Conservation (phyloP, 2,113 vertebrate species). For the Ascaphus truei region DNA sequence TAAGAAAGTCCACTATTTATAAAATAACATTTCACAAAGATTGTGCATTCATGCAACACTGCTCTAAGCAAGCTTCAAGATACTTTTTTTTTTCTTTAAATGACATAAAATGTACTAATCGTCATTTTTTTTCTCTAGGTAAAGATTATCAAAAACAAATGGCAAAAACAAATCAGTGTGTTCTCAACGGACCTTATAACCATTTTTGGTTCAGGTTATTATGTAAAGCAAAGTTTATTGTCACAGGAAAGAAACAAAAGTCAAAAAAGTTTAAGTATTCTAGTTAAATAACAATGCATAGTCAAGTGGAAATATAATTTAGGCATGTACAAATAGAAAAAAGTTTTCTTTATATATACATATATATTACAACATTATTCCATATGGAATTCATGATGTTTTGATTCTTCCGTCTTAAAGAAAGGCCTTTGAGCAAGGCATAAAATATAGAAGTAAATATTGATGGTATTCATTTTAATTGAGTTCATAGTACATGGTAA, state of each 20-base stretch:
- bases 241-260: background rate
- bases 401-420: background rate
- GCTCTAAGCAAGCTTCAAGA: background rate
- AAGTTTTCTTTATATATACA: conserved; percentile 18
- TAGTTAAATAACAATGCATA: conserved; percentile 16
- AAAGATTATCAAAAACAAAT: background rate
- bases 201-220: too few species aligned
- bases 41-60: background rate
- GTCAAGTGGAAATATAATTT: conserved; percentile 27
- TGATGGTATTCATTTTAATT: background rate
- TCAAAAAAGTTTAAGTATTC: background rate
- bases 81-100: too few species aligned
- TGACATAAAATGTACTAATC: conserved; percentile 13
- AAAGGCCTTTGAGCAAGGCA: background rate
- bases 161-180: too few species aligned
- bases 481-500: conserved; percentile 88
- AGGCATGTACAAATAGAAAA: background rate
- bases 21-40: background rate
- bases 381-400: background rate
- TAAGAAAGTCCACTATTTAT: background rate
- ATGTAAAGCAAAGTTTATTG: too few species aligned
- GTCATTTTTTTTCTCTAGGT: too few species aligned
- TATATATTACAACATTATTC: background rate
- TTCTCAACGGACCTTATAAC: too few species aligned
- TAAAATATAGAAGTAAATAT: background rate